A percentile compares a stretch with the other conserved stretches of the same genome.
Conservation (phyloP, 2,113 vertebrate genomes). For the Poicephalus meyeri region DNA sequence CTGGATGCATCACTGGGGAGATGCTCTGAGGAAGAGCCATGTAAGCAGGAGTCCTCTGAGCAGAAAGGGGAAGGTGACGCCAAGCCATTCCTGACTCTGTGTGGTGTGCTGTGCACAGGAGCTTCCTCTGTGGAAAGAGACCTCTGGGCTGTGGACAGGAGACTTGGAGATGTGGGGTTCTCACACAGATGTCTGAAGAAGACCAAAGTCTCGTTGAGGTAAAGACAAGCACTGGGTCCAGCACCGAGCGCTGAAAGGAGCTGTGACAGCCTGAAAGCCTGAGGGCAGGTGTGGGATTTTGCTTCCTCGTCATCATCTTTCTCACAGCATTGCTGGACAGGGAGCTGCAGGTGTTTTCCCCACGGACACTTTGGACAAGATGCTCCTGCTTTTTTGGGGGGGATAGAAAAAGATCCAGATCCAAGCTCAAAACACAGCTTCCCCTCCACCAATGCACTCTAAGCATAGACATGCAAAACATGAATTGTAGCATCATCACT, state of each 20-base stretch:
- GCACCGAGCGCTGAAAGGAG: neutral
- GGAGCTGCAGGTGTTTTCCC: neutral
- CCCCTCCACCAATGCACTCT: neutral
- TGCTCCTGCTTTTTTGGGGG: neutral
- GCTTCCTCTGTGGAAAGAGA: neutral
- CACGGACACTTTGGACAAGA: neutral
- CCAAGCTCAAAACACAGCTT: neutral
- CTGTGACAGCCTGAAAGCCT: neutral
- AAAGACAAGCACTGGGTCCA: too few relatives aligned
- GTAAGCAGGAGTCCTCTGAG: neutral
- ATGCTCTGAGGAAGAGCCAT: neutral
- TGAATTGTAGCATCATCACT: neutral
- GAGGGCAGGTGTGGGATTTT: neutral
- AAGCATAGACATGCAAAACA: neutral
- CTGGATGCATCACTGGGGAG: neutral
- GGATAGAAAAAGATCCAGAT: neutral
- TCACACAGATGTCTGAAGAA: neutral
- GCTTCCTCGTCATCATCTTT: neutral
- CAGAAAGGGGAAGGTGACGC: neutral
- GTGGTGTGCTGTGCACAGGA: rapidly evolving
- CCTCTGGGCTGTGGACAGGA: neutral
- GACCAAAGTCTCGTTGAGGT: neutral
- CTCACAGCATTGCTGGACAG: neutral
- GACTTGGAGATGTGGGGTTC: neutral
- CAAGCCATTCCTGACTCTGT: neutral